Percentiles rank a stretch among this genome's conserved stretches.
These are phyloP conservation scores for Poecilia wingei DNA, from an alignment of 2,797 vertebrate species.

Conservation along the genomic window DNA sequence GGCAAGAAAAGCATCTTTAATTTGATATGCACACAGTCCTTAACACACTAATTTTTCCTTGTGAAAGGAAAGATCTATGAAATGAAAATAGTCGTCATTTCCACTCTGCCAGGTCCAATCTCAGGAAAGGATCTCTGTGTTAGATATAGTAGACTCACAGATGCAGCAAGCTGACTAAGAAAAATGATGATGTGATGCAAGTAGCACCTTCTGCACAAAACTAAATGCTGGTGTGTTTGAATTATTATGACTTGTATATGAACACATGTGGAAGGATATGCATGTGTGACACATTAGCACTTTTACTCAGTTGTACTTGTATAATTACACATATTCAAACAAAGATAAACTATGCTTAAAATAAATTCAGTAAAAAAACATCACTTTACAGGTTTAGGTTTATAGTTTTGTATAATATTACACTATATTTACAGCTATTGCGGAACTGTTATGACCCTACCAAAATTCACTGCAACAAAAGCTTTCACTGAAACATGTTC, in stretches of 20 bases:
- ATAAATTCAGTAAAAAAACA: no score
- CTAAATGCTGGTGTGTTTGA: constrained; percentile 17
- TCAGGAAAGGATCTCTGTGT: constrained; percentile 17
- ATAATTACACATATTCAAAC: background rate
- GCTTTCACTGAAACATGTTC: background rate
- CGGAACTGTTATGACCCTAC: background rate
- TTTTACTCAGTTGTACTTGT: background rate
- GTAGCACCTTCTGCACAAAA: constrained; percentile 5
- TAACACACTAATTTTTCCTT: background rate
- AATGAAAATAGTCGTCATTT: constrained; percentile 13
- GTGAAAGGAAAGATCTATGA: background rate
- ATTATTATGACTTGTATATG: constrained; percentile 16
- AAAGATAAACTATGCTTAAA: background rate
- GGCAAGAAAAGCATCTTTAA: background rate
- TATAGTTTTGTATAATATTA: background rate
- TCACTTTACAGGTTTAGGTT: background rate
- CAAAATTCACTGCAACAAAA: background rate
- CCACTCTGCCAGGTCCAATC: constrained; percentile 9
- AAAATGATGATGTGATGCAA: constrained; percentile 19
- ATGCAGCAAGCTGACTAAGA: constrained; percentile 13
- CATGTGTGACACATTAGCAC: background rate
- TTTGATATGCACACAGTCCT: background rate
- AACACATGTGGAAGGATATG: constrained; percentile 1
- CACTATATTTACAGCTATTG: background rate
- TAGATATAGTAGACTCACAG: constrained; percentile 16